Evolutionary conservation across 53 echinoderm and acorn worm species (phyloP), one percentile per base, ranked within the genome.

Genomic region (Echinometra lucunter): DNA sequence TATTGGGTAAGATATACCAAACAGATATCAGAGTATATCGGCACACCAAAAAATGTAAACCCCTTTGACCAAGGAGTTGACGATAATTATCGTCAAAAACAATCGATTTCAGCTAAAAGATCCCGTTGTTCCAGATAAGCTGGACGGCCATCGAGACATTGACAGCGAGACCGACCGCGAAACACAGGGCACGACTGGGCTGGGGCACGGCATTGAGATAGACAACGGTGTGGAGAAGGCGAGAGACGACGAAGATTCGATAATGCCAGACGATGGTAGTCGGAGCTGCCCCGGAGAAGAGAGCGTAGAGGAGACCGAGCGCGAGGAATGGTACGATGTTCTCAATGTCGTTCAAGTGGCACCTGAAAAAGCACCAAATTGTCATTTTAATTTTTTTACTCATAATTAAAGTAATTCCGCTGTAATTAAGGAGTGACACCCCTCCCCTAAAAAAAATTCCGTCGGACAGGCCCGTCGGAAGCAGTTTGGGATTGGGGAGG

Each of bases 311-410:
- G 44, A 98, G 94, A 42, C 98, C 98, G 44, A 98, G 82, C 32
- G 93, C 57, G 12, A 97, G 89, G 89, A 98, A 98, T 17, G 96
- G 96, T 8, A 96, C 95, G 63, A 98, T 97, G 94, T 98, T 98
- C 88, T 98, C 97, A 44, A 98, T 38, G 95, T 98, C 98, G 53
- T 98, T 98, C 45, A 80, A 92, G 91, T 98, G 98, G 58, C 96
- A 95, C 58, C 97, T 97, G 89, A 19, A 11, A 80, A 12, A 40
- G 42, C 10, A 80, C 4, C 3, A 21, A 19, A 4, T 32, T 34
- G 30, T 70, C 5, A 53, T 53, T 53, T 2, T 13, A 53, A 53
- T 9, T 53, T 11, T 11, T 9, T 9, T 53, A 9, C 53, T 13
- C 53, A 53, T 53, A 53, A 53, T 13, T 53, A 53, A 13, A n/a